Evolutionary conservation across 2,888 invertebrate species (phyloP).

Genomic region (Mimas tiliae): DNA sequence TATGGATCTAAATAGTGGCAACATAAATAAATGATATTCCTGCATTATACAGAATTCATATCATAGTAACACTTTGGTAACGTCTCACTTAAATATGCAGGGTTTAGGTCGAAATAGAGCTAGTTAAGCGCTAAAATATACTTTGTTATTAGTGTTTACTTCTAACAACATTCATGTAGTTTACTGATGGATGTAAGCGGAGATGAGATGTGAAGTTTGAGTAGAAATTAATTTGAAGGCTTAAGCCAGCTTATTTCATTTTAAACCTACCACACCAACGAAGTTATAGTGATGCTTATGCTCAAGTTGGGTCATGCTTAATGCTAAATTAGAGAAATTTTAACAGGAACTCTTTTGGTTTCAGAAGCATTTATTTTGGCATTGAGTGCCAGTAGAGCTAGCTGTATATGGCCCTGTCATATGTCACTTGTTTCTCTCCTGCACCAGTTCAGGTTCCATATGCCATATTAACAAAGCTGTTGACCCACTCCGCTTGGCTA

Average conservation of each 20-base stretch:
- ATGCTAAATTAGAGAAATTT: too few species aligned
- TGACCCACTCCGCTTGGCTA: too few species aligned
- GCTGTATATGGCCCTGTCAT: too few species aligned
- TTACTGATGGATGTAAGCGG: not conserved
- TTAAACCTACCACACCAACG: too few species aligned
- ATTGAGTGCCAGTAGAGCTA: too few species aligned
- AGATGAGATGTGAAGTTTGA: not conserved
- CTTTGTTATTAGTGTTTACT: not conserved
- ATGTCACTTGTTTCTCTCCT: too few species aligned
- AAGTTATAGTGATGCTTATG: too few species aligned
- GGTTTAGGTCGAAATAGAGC: slow-evolving; percentile 2
- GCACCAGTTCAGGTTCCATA: too few species aligned
- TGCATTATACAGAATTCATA: slow-evolving; percentile 6
- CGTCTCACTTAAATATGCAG: slow-evolving; percentile 14
- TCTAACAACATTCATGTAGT: not conserved
- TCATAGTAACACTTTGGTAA: slow-evolving; percentile 5
- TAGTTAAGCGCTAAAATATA: slow-evolving; percentile 1
- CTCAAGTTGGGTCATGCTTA: too few species aligned
- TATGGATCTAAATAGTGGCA: not conserved
- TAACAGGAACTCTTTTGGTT: too few species aligned
- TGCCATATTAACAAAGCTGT: too few species aligned
- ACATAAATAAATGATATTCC: not conserved
- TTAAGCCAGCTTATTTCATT: not conserved
- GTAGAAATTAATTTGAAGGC: not conserved
- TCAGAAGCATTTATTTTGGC: too few species aligned